Evolutionary conservation across 2,888 invertebrate genomes (phyloP).

Genomic region (Drosophila birchii): DNA sequence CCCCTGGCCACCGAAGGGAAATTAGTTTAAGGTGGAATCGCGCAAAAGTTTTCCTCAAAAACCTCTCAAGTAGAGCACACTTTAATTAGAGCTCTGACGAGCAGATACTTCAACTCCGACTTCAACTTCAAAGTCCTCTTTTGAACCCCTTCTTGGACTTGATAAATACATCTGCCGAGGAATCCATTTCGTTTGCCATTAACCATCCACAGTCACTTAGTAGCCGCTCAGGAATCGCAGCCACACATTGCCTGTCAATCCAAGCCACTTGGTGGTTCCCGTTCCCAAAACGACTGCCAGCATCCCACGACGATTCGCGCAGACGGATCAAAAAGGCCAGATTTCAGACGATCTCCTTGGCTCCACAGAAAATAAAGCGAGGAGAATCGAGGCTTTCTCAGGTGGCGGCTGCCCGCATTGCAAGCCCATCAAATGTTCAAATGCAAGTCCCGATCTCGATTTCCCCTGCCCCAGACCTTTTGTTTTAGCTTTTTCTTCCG

Average conservation of each 20-base stretch:
- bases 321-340: constrained; percentile 12
- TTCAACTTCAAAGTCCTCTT: not conserved
- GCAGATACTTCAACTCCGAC: not conserved
- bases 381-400: constrained; percentile 4
- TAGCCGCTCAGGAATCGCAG: constrained; percentile 40
- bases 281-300: constrained; percentile 19
- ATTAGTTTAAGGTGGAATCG: constrained; percentile 25
- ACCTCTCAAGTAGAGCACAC: constrained; percentile 12
- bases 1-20: constrained; percentile 14
- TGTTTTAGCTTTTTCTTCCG: constrained; percentile 12
- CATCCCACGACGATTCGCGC: constrained; percentile 10
- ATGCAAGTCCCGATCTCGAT: constrained; percentile 17
- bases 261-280: constrained; percentile 20
- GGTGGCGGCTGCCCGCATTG: constrained; percentile 27
- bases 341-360: constrained; percentile 12
- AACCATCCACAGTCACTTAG: constrained; percentile 53
- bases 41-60: constrained; percentile 12
- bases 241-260: constrained; percentile 62
- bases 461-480: constrained; percentile 26
- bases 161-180: constrained; percentile 35
- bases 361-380: not conserved
- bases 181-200: constrained; percentile 58
- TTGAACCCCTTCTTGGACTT: not conserved
- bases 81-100: constrained; percentile 21
- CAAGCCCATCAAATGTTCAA: constrained; percentile 54